These are phyloP conservation scores for Columbina picui DNA, from an alignment of 2,113 vertebrate genomes.

Conservation along the genomic window DNA sequence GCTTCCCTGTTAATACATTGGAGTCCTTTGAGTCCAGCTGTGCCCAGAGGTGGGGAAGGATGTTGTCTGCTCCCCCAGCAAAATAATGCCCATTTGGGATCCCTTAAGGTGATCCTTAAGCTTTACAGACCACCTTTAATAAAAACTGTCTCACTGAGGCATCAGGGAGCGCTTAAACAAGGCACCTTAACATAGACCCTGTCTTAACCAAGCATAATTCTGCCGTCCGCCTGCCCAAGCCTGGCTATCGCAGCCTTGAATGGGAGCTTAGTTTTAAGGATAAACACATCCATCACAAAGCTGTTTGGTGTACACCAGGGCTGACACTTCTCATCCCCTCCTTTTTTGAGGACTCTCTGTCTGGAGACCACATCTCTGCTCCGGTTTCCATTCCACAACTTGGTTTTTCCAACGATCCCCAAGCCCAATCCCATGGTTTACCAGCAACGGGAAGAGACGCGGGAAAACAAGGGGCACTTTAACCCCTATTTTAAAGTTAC, in stretches of 20 bases:
- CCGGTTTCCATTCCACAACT: neutral
- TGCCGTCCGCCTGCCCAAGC: neutral
- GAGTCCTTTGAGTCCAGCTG: rapidly evolving
- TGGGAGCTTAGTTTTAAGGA: slow-evolving; percentile 41
- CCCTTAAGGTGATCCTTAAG: neutral
- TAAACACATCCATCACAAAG: slow-evolving; percentile 67
- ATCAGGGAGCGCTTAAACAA: neutral
- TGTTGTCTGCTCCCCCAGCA: neutral
- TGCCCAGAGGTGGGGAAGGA: neutral
- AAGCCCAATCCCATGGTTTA: neutral
- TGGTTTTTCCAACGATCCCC: neutral
- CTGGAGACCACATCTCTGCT: neutral
- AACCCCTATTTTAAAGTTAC: neutral
- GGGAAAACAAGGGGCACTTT: slow-evolving; percentile 9
- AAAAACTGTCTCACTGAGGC: neutral
- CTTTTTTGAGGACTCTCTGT: slow-evolving; percentile 9
- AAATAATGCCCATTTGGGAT: neutral
- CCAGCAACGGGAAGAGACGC: neutral
- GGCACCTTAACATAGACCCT: neutral
- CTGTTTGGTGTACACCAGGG: neutral
- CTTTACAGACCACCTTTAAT: neutral
- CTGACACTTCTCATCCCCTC: slow-evolving; percentile 19
- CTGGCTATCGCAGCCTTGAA: neutral
- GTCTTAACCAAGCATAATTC: rapidly evolving
- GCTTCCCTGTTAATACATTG: neutral